Evolutionary conservation across 2,113 vertebrate species (phyloP), one percentile per base, ranked within the genome.

Genomic region (Hippocampus comes): DNA sequence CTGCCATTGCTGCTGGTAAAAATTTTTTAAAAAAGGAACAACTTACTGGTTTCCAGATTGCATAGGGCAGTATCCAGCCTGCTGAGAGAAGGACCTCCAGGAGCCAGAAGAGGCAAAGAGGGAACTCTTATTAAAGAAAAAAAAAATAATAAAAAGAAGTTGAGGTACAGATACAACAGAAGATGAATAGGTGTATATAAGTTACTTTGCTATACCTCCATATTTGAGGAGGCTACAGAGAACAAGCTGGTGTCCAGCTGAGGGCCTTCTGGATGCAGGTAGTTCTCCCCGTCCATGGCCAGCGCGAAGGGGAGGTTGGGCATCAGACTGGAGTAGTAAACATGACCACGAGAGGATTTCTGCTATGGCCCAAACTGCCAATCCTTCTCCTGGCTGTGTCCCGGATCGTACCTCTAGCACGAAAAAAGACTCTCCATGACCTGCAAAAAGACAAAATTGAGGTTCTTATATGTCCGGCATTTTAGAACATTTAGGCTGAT

Each of bases 201-300:
- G 72, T 74, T 55, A 55, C 10, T 17, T 23, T 1, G 11, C 38
- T 27, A 6, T 86, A 91, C 91, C 91, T 91, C 91, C 82, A 90
- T 84, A 73, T 89, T 83, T 63, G 90, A 65, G 57, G 89, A n/a
- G 71, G 82, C 34, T 75, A 86, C 75, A 68, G 90, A 82, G 85
- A 89, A 92, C 78, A 91, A 69, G 83, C 78, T 87, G 78, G 79
- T 84, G 82, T 93, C 90, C 80, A 91, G 75, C 85, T 91, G 92
- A 70, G 90, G 86, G 74, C 90, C 91, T 73, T 92, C 92, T 75
- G 91, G 90, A 89, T 91, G 91, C 84, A 92, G 87, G 88, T 90
- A 92, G 87, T 91, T 91, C 87, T 93, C 91, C 91, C 89, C 89
- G 82, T 94, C 92, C 93, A 94, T 94, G 89, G 84, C 91, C 88